These are phyloP conservation scores for Strigamia transsilvanica DNA, from an alignment of 2,888 invertebrate genomes.

Conservation along the genomic window DNA sequence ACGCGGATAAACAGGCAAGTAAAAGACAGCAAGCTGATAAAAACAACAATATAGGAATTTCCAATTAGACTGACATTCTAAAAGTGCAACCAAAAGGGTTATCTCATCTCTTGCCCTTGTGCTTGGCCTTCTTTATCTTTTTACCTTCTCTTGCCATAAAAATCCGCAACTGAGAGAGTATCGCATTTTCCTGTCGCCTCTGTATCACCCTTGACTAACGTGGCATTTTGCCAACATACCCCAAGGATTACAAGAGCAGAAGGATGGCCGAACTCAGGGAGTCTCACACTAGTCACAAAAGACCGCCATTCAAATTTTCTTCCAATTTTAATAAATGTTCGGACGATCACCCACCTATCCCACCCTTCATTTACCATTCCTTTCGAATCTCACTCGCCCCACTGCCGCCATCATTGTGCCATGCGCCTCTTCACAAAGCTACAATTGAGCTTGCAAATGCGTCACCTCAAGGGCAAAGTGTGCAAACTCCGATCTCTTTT, in stretches of 20 bases:
- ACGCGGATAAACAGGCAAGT: not conserved
- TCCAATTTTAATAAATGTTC: conserved; percentile 37
- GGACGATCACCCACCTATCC: not conserved
- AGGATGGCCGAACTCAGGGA: not conserved
- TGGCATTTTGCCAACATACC: conserved; percentile 36
- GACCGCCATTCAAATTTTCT: not conserved
- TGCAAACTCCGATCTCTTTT: conserved; percentile 31
- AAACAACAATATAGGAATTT: conserved; percentile 34
- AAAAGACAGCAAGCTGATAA: not conserved
- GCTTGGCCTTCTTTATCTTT: conserved; percentile 44
- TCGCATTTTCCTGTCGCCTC: conserved; percentile 44
- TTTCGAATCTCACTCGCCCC: not conserved
- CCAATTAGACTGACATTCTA: conserved; percentile 39
- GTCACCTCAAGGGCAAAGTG: conserved; percentile 3
- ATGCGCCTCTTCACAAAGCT: not conserved
- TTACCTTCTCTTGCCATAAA: conserved; percentile 33
- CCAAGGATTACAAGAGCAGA: conserved; percentile 24
- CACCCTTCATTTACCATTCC: not conserved
- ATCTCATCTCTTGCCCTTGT: conserved; percentile 37
- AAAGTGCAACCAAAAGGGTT: conserved; percentile 38
- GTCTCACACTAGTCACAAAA: conserved; percentile 15
- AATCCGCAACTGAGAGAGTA: conserved; percentile 42
- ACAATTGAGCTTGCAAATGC: not conserved
- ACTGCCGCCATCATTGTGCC: not conserved
- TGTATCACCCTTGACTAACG: conserved; percentile 44